phyloP scores from a whole-genome alignment of 1,140 invertebrate species.

The Rhyzopertha dominica region DNA sequence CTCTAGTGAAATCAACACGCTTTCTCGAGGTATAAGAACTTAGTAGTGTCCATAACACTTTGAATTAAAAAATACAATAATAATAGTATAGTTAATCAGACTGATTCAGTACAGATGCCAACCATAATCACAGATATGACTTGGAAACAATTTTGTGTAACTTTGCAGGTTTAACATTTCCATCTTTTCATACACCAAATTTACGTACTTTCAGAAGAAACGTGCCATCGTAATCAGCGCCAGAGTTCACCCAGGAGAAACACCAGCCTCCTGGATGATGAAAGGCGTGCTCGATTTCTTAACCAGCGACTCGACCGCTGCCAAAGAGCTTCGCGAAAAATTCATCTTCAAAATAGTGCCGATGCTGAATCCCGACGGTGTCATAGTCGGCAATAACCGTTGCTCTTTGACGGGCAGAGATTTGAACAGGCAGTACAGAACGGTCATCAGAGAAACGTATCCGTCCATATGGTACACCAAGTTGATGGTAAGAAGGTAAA shows the following conservation, averaged over 20 bases:
- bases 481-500: conserved; percentile 73
- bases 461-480: conserved; percentile 94
- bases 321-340: conserved; percentile 78
- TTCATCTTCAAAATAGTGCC: conserved; percentile 96
- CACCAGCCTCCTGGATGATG: conserved; percentile 95
- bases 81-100: too few species aligned
- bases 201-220: conserved; percentile 57
- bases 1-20: too few species aligned
- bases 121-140: too few species aligned
- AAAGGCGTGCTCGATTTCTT: conserved; percentile 91
- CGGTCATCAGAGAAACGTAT: conserved; percentile 81
- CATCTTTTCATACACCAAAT: too few species aligned
- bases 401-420: conserved; percentile 85
- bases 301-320: conserved; percentile 72
- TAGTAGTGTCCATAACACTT: too few species aligned
- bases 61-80: too few species aligned
- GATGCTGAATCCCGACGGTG: conserved; percentile 94
- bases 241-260: conserved; percentile 93
- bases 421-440: conserved; percentile 83
- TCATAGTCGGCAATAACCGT: conserved; percentile 88
- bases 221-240: conserved; percentile 82
- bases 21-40: too few species aligned
- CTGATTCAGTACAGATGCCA: too few species aligned
- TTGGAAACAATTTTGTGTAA: too few species aligned
- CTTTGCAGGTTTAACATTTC: too few species aligned